Conservation (phyloP, 2,797 vertebrate species). For the Cottoperca gobio region DNA sequence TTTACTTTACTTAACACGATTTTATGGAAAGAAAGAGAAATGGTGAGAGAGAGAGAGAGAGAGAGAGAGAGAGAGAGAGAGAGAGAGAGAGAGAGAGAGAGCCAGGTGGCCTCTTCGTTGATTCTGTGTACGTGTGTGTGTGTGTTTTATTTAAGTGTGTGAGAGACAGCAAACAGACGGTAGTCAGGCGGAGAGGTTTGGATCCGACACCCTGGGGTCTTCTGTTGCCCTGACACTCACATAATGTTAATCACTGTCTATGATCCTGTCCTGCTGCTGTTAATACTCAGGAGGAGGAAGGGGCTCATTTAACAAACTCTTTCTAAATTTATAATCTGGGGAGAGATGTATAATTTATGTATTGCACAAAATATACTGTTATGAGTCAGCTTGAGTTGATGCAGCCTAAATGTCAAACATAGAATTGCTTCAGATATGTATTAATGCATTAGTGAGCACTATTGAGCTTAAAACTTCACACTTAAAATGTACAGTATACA, state of each 20-base stretch:
- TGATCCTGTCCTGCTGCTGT: constrained; percentile 54
- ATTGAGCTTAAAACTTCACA: neutral
- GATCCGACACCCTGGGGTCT: constrained; percentile 48
- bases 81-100: constrained; percentile 33
- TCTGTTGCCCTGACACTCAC: constrained; percentile 51
- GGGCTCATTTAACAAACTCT: constrained; percentile 27
- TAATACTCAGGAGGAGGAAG: constrained; percentile 34
- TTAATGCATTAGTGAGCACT: neutral
- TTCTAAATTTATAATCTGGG: constrained; percentile 5
- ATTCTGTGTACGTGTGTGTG: constrained; percentile 27
- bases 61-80: constrained; percentile 47
- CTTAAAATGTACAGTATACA: neutral
- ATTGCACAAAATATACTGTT: neutral
- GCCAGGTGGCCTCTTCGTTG: constrained; percentile 45
- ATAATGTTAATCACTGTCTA: constrained; percentile 64
- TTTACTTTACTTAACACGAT: constrained; percentile 46
- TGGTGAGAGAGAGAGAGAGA: constrained; percentile 37
- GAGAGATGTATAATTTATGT: constrained; percentile 1
- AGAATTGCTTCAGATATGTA: neutral
- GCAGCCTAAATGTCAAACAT: neutral
- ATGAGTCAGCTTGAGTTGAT: neutral
- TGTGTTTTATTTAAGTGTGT: neutral
- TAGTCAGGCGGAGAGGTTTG: constrained; percentile 49
- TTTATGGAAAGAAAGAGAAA: constrained; percentile 59
- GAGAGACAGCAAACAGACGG: constrained; percentile 56